Percentiles rank a stretch among this genome's conserved stretches.
These are phyloP conservation scores for Dryas iulia DNA, from an alignment of 1,140 invertebrate genomes.

Conservation along the genomic window DNA sequence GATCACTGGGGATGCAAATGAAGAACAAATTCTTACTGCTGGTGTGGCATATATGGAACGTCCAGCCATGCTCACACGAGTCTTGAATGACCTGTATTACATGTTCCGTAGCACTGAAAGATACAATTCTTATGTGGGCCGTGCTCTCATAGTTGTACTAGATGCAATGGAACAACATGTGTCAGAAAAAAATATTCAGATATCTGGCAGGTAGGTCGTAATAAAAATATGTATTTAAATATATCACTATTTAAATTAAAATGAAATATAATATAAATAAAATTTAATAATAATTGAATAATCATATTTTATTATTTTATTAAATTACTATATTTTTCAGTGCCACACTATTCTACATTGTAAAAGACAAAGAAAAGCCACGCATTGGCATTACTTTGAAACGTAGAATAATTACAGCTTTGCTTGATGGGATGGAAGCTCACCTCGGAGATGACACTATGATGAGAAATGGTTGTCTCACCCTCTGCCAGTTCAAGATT, in stretches of 20 bases:
- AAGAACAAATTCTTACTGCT: constrained; percentile 93
- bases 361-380: constrained; percentile 90
- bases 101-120: constrained; percentile 88
- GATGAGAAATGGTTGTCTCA: constrained; percentile 97
- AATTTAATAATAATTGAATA: too few species aligned
- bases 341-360: constrained; percentile 96
- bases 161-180: constrained; percentile 93
- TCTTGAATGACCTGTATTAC: constrained; percentile 96
- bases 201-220: constrained; percentile 91
- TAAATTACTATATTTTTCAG: constrained; percentile 77
- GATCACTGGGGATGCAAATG: constrained; percentile 95
- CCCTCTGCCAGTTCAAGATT: constrained; percentile 96
- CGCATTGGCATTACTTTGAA: constrained; percentile 85
- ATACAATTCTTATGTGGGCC: constrained; percentile 85
- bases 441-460: constrained; percentile 93
- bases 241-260: too few species aligned
- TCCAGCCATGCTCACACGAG: constrained; percentile 87
- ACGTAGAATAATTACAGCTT: constrained; percentile 88
- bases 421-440: constrained; percentile 93
- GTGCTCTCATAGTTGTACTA: constrained; percentile 88
- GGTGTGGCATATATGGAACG: constrained; percentile 89
- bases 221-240: neutral
- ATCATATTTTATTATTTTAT: neutral
- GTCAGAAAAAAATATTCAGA: constrained; percentile 93
- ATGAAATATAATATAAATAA: too few species aligned